Conservation (phyloP, 2,888 invertebrate species). For the Agrochola lota region DNA sequence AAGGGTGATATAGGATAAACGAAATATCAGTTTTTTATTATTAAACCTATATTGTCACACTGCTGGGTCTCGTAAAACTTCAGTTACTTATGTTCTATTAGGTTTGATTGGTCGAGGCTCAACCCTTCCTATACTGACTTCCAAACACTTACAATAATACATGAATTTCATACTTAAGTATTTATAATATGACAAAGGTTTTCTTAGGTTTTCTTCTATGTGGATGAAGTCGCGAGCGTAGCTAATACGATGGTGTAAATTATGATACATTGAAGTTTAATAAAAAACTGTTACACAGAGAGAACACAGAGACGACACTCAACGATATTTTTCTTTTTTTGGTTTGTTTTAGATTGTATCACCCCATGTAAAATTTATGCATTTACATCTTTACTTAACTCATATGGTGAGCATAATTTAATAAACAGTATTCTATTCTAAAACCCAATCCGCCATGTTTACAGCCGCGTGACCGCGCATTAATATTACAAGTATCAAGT, state of each 20-base stretch:
- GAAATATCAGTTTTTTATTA: too few relatives aligned
- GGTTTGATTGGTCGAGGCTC: neutral
- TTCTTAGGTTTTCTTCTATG: neutral
- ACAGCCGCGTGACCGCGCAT: neutral
- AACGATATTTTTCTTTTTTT: neutral
- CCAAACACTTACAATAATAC: neutral
- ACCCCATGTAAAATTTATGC: too few relatives aligned
- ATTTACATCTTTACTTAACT: too few relatives aligned
- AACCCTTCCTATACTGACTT: neutral
- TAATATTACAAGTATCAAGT: conserved; percentile 43
- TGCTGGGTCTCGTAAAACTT: neutral
- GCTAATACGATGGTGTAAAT: neutral
- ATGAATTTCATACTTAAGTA: neutral
- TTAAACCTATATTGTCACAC: too few relatives aligned
- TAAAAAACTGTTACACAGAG: too few relatives aligned
- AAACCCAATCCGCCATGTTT: too few relatives aligned
- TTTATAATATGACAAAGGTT: neutral
- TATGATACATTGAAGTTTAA: neutral
- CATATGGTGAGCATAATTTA: too few relatives aligned
- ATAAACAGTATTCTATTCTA: too few relatives aligned
- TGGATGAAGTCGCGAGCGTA: neutral
- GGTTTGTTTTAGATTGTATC: too few relatives aligned
- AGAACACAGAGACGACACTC: neutral
- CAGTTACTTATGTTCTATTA: neutral
- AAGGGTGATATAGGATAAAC: too few relatives aligned